A percentile compares a stretch with the other conserved stretches of the same genome.
These are phyloP conservation scores for Oxyruncus cristatus DNA, from an alignment of 2,113 vertebrate species.

Conservation along the genomic window DNA sequence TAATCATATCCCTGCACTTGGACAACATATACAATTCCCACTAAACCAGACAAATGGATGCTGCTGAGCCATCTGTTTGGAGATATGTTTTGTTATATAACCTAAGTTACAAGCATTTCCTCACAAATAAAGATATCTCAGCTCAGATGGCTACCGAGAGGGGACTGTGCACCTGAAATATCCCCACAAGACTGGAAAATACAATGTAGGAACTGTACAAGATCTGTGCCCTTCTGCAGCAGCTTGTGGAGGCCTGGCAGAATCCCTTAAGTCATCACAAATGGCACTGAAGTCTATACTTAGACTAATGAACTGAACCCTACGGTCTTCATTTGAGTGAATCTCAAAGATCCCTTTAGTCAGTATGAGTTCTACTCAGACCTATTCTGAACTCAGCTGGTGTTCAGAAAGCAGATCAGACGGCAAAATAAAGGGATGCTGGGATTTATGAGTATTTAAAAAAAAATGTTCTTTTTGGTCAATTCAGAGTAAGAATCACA, in stretches of 20 bases:
- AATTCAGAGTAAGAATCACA: neutral
- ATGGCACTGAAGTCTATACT: neutral
- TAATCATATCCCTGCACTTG: neutral
- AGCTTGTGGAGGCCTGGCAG: neutral
- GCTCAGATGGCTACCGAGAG: neutral
- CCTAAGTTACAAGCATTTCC: neutral
- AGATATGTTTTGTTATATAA: neutral
- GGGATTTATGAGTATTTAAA: neutral
- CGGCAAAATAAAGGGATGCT: neutral
- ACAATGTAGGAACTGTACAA: neutral
- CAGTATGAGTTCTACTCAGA: neutral
- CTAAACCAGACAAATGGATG: neutral
- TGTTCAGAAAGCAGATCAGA: neutral
- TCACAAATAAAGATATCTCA: neutral
- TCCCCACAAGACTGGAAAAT: neutral
- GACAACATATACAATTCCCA: neutral
- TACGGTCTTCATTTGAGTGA: neutral
- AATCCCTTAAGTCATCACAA: neutral
- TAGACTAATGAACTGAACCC: neutral
- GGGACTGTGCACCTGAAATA: neutral
- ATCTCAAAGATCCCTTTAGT: neutral
- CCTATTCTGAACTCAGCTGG: neutral
- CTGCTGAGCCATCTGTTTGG: neutral
- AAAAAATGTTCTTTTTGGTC: neutral
- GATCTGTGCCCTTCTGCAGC: neutral